Percentiles rank a stretch among this genome's conserved stretches.
phyloP scores from a whole-genome alignment of 2,797 vertebrate species.

The Pangasius larnaudii region DNA sequence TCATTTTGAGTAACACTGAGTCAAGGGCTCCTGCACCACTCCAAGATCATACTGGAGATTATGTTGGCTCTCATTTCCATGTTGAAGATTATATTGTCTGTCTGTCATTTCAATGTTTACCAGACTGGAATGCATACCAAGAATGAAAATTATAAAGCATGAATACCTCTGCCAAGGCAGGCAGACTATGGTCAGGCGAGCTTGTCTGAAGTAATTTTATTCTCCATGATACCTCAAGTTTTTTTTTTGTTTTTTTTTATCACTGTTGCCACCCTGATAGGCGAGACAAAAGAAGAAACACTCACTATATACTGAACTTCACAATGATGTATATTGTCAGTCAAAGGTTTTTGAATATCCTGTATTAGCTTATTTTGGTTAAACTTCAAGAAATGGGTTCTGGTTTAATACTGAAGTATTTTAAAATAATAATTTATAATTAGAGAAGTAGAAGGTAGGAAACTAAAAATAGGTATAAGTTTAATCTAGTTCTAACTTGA shows the following conservation, averaged over 20 bases:
- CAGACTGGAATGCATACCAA: not conserved
- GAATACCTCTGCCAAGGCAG: not conserved
- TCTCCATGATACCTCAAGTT: not conserved
- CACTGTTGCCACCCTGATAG: not conserved
- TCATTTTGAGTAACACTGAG: not conserved
- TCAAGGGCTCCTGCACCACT: not conserved
- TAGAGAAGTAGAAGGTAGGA: not conserved
- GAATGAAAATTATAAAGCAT: not conserved
- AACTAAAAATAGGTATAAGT: not conserved
- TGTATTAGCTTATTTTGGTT: not conserved
- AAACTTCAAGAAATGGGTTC: not conserved
- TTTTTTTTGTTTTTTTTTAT: not conserved
- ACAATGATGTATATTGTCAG: not conserved
- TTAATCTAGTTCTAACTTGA: not conserved
- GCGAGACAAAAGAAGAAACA: not conserved
- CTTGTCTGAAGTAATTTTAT: not conserved
- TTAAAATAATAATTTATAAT: not conserved
- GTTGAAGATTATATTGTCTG: constrained; percentile 1
- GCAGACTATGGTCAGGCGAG: not conserved
- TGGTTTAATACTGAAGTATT: not conserved
- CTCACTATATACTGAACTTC: not conserved
- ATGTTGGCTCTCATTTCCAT: not conserved
- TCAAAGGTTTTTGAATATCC: not conserved
- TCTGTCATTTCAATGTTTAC: not conserved
- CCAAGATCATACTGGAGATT: not conserved